phyloP scores from a whole-genome alignment of 2,888 invertebrate genomes.

The Camponotus fellah region DNA sequence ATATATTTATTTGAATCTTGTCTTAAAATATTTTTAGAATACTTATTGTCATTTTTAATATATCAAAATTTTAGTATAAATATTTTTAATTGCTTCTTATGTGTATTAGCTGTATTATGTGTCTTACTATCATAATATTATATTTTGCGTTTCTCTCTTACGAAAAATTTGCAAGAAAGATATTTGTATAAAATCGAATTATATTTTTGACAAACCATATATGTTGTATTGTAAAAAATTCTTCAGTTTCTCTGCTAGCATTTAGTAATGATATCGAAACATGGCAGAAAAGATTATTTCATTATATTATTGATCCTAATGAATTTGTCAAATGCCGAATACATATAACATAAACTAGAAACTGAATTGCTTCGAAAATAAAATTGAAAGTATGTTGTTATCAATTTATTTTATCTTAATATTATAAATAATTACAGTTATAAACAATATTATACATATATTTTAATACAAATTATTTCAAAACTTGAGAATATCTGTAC shows the following conservation, averaged over 20 bases:
- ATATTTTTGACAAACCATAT: not conserved
- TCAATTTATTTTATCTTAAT: not conserved
- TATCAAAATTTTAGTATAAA: not conserved
- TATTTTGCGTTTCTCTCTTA: not conserved
- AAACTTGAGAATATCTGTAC: not conserved
- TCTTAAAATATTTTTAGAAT: not conserved
- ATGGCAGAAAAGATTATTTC: not conserved
- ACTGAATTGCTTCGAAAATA: not conserved
- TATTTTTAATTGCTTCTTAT: not conserved
- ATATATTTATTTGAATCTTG: conserved; percentile 11
- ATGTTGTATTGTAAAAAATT: not conserved
- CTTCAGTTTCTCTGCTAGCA: not conserved
- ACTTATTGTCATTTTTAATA: not conserved
- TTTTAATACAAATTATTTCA: not conserved
- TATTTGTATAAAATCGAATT: not conserved
- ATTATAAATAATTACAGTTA: not conserved
- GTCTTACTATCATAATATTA: not conserved
- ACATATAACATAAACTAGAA: not conserved
- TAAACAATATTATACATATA: not conserved
- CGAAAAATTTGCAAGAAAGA: not conserved
- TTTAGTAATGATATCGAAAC: not conserved
- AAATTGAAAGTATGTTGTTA: not conserved
- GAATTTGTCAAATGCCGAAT: not conserved
- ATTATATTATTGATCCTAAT: not conserved
- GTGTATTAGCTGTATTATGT: not conserved